Evolutionary conservation across 2,888 invertebrate genomes (phyloP).

Genomic region (Steinernema scapterisci): DNA sequence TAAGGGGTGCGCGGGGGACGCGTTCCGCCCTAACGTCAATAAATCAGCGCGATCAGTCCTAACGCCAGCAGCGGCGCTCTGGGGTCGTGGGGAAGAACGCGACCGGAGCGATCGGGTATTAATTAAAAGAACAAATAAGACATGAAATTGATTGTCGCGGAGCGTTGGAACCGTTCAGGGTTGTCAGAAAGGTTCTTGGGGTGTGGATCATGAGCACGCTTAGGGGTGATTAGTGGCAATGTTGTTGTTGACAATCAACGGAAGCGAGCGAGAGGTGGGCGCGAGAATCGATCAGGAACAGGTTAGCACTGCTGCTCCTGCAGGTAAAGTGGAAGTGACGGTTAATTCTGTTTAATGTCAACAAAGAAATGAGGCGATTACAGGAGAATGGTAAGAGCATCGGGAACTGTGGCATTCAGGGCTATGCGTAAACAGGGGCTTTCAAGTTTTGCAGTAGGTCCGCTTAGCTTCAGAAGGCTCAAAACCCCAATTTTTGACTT

Average conservation of each 20-base stretch:
- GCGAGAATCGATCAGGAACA: background rate
- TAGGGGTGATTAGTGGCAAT: background rate
- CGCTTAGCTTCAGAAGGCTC: no score
- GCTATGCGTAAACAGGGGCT: no score
- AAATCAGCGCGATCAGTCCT: slow-evolving; percentile 2
- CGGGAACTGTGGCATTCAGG: background rate
- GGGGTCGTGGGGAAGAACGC: background rate
- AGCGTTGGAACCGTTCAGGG: no score
- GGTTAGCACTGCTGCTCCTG: background rate
- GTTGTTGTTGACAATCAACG: background rate
- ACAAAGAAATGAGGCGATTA: background rate
- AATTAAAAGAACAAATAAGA: background rate
- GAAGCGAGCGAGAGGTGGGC: background rate
- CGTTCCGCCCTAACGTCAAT: slow-evolving; percentile 16
- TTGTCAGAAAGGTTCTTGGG: background rate
- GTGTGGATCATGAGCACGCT: background rate
- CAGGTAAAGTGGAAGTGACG: background rate
- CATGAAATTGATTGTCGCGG: no score
- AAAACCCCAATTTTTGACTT: no score
- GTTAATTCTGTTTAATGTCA: background rate
- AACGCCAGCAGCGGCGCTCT: no score
- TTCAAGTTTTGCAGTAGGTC: no score
- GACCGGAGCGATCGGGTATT: slow-evolving; percentile 1
- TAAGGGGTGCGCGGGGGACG: background rate
- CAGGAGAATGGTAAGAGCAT: background rate